Evolutionary conservation across 2,797 vertebrate species (phyloP), one percentile per base, ranked within the genome.

Genomic region (Cheirogaleus major): DNA sequence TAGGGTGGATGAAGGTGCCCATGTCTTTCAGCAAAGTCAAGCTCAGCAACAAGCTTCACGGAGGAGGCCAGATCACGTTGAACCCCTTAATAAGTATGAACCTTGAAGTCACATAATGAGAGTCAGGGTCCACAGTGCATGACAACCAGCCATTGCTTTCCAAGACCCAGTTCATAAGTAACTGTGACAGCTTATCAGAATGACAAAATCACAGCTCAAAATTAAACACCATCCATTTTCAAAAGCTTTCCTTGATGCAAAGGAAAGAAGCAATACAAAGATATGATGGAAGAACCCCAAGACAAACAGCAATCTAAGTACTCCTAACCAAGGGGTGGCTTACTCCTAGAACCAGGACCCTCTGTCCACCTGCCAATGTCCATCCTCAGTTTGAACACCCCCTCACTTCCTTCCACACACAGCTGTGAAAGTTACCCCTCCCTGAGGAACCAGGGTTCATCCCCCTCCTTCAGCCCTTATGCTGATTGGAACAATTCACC

Each of bases 401-500:
- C 45, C n/a, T 0, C 45, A 45, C 45, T 45, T 45, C 45, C 45
- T 45, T 45, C 45, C 45, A 45, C 45, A 45, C 45, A 45, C 10
- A 45, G 45, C 45, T 45, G 45, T 8, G 10, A 11, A 45, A 45
- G 45, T 45, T 45, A 45, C 45, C 45, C 45, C 45, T 45, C 8
- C 45, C 45, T 45, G 45, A 45, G 45, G 45, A 45, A 76, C 97
- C 98, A 99, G 95, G 99, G 99, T 10, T 98, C 99, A 0, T 95
- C 99, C 35, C 99, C 99, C 35, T 99, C 99, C 95, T 88, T 98
- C 2, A 99, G 87, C 95, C 98, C 99, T 0, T 99, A 99, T 59
- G 2, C 97, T 18, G 99, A 99, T 52, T 98, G 99, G 73, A 99
- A 99, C 98, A 99, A 87, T 97, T 99, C 99, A 0, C 99, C 99